phyloP scores from a whole-genome alignment of 2,113 vertebrate genomes.

The Anoura caudifer region DNA sequence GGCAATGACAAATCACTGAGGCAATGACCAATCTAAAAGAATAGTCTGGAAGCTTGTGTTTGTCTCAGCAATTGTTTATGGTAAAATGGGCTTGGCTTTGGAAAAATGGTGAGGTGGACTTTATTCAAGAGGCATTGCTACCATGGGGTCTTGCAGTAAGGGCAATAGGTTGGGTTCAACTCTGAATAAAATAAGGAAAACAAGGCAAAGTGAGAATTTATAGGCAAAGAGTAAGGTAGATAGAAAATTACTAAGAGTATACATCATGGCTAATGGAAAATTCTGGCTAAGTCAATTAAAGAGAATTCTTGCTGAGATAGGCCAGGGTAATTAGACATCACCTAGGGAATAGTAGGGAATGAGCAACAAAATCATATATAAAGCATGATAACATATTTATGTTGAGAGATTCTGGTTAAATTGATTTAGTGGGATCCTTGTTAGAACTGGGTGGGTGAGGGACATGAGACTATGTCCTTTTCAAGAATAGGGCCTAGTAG shows the following conservation, averaged over 20 bases:
- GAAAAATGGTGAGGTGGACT: not conserved
- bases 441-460: not conserved
- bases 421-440: not conserved
- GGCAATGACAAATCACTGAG: not conserved
- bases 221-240: not conserved
- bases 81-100: not conserved
- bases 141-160: not conserved
- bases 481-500: not conserved
- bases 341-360: not conserved
- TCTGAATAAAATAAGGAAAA: not conserved
- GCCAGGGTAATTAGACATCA: not conserved
- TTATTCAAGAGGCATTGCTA: not conserved
- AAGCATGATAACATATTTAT: not conserved
- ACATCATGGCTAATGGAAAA: not conserved
- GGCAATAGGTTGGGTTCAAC: not conserved
- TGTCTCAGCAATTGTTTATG: not conserved
- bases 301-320: not conserved
- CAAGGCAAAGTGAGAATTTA: not conserved
- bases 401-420: not conserved
- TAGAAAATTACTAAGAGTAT: not conserved
- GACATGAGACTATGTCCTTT: not conserved
- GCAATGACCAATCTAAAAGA: not conserved
- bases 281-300: not conserved
- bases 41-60: not conserved
- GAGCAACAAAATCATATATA: not conserved